Conservation (phyloP, 2,113 vertebrate species). For the Poeciliopsis prolifica region DNA sequence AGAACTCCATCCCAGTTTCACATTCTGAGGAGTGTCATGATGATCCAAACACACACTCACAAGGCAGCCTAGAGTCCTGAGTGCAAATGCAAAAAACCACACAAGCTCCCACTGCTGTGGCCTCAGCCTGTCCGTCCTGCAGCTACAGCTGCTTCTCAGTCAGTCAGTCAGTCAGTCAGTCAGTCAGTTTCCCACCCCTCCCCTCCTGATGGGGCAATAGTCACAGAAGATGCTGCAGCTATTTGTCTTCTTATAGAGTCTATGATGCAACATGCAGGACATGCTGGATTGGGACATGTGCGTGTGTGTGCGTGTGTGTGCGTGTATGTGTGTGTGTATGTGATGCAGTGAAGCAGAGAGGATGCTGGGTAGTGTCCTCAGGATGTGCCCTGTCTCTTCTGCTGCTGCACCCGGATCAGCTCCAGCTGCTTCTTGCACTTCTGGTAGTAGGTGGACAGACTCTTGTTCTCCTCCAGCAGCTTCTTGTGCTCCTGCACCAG, state of each 20-base stretch:
- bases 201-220: slow-evolving; percentile 51
- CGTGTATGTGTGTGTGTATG: slow-evolving; percentile 15
- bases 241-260: slow-evolving; percentile 48
- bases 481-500: slow-evolving; percentile 99
- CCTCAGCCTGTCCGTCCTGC: slow-evolving; percentile 8
- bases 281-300: slow-evolving; percentile 43
- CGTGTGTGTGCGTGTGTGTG: slow-evolving; percentile 24
- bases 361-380: slow-evolving; percentile 80
- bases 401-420: slow-evolving; percentile 96
- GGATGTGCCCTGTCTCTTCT: slow-evolving; percentile 97
- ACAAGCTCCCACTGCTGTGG: not conserved
- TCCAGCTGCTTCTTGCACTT: slow-evolving; percentile 99
- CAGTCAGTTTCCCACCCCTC: too few relatives aligned
- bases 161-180: too few relatives aligned
- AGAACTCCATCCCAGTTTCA: slow-evolving; percentile 54
- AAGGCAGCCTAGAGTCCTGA: slow-evolving; percentile 42
- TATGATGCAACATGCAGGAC: slow-evolving; percentile 60
- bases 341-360: slow-evolving; percentile 53
- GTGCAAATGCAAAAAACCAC: slow-evolving; percentile 33
- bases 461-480: slow-evolving; percentile 98
- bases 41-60: slow-evolving; percentile 34
- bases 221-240: slow-evolving; percentile 42
- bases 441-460: slow-evolving; percentile 97
- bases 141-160: slow-evolving; percentile 4
- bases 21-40: slow-evolving; percentile 62